Base-by-base conservation (phyloP, 2,797 vertebrate species). In the Gallinago solitaria region DNA sequence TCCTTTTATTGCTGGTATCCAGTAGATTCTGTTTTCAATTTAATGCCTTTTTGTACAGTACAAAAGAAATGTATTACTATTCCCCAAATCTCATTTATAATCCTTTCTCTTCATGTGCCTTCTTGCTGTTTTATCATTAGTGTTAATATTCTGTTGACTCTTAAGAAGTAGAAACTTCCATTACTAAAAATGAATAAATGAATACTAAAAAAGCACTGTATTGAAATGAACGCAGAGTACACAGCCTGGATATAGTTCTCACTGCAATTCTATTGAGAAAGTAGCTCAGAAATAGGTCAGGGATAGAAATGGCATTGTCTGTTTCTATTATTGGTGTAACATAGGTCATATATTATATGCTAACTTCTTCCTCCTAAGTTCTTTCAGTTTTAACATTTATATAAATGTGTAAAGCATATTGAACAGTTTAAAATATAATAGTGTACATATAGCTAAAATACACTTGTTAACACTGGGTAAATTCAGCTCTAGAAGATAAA, bases 141-240 rank as follows among this genome's bases (percentile, higher is more conserved):
- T 71, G 41, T 51, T 97, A 96, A 97, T 96, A 96, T 95, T 96
- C 64, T 92, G 64, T 96, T 96, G 91, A 83, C 77, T 81, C 73
- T 68, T 85, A 73, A 91, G 60, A 96, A 96, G 61, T 16, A 90
- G 54, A 95, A 90, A 85, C 74, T 95, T 96, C 83, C 78, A 95
- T 95, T 95, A 91, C 56, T 43, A 50, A 89, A 96, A 94, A 86
- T 32, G 69, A 98, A 97, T 94, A 97, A 93, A 97, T 97, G 33
- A 97, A 97, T 97, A 93, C 67, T 89, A 94, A 93, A 93, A 95
- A 50, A 95, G 9, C 12, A 50, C 39, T 73, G 59, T 56, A 94
- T 51, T 96, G 93, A 96, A 94, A 81, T 70, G 48, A 83, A 80
- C 30, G 45, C 12, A 10, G 7, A 80, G 37, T 28, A 69, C 45